Conservation (phyloP, 2,888 invertebrate species). For the Hirudinaria manillensis region DNA sequence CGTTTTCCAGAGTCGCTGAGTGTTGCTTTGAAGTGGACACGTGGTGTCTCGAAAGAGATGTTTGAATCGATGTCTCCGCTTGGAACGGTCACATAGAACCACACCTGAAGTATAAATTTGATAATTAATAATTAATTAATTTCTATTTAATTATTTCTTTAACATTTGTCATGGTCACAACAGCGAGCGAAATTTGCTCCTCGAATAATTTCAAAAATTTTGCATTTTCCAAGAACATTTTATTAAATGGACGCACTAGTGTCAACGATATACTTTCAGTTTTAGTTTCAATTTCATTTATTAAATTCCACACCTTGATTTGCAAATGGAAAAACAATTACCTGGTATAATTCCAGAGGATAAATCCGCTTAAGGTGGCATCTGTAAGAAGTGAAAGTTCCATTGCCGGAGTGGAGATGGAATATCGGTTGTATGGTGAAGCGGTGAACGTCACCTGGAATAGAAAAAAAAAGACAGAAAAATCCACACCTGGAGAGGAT, state of each 20-base stretch:
- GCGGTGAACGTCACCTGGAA: slow-evolving; percentile 46
- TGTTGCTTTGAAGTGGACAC: background rate
- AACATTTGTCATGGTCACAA: no score
- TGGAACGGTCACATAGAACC: slow-evolving; percentile 36
- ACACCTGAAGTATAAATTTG: slow-evolving; percentile 24
- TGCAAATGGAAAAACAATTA: background rate
- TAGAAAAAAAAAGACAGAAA: background rate
- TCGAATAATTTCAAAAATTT: no score
- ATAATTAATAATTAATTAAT: no score
- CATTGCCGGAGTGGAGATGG: slow-evolving; percentile 37
- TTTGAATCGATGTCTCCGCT: background rate
- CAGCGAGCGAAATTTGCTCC: no score
- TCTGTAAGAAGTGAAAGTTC: slow-evolving; percentile 21
- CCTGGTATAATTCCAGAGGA: slow-evolving; percentile 36
- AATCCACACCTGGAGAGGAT: background rate
- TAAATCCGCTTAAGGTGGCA: slow-evolving; percentile 36
- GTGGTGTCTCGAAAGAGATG: slow-evolving; percentile 32
- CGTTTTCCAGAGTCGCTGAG: slow-evolving; percentile 23
- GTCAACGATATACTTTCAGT: no score
- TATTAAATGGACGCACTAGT: no score
- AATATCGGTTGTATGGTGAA: slow-evolving; percentile 48
- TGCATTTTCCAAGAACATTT: no score
- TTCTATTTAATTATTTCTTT: no score
- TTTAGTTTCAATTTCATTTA: no score
- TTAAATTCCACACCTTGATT: background rate